Conservation (phyloP, 2,797 vertebrate genomes). For the Pterois miles region DNA sequence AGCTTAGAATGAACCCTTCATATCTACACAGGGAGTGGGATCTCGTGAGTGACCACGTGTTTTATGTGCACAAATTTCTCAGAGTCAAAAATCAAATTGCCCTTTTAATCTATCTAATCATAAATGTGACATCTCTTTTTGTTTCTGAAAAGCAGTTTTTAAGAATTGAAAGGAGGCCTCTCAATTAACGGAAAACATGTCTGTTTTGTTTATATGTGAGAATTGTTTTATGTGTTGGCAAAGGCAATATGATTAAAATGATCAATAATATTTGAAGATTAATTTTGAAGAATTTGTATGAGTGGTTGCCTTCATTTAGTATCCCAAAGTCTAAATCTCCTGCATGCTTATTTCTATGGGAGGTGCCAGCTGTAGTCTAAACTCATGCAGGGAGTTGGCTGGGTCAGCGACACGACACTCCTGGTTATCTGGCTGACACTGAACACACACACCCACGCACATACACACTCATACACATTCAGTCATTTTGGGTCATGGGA, state of each 20-base stretch:
- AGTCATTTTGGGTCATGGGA: constrained; percentile 81
- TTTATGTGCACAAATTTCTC: background rate
- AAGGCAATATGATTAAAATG: background rate
- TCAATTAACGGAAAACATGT: background rate
- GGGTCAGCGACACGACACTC: constrained; percentile 56
- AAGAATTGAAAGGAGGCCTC: background rate
- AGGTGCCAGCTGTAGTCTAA: constrained; percentile 49
- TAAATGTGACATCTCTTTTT: background rate
- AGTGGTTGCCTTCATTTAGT: background rate
- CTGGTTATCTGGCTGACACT: constrained; percentile 68
- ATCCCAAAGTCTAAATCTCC: background rate
- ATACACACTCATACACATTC: constrained; percentile 59
- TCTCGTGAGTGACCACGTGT: background rate
- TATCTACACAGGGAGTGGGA: background rate
- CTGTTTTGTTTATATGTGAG: background rate
- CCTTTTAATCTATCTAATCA: background rate
- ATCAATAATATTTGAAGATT: background rate
- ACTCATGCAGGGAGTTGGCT: constrained; percentile 51
- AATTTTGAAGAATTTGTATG: too few relatives aligned
- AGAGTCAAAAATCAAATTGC: background rate
- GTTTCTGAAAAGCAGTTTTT: background rate
- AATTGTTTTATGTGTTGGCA: background rate
- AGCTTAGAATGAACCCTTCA: background rate
- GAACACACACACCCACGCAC: constrained; percentile 52
- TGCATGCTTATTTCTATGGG: constrained; percentile 4